phyloP scores from a whole-genome alignment of 2,888 invertebrate species.

The Lasioglossum malachurum region DNA sequence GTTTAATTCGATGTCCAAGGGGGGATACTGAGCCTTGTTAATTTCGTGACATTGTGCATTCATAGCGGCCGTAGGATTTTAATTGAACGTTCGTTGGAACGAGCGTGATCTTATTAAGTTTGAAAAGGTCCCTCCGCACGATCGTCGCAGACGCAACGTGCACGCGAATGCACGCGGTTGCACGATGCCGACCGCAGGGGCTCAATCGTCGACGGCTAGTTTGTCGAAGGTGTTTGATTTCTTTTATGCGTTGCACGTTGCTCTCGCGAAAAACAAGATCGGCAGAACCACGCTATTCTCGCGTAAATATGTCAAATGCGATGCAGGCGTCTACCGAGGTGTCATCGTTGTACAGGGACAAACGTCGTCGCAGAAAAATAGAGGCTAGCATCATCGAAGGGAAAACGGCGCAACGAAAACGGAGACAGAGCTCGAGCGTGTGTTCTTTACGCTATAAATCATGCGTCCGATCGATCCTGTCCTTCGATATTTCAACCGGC shows the following conservation, averaged over 20 bases:
- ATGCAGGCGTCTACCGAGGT: background rate
- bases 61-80: background rate
- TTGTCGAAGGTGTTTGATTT: background rate
- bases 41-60: conserved; percentile 2
- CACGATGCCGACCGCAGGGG: background rate
- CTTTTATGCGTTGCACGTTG: background rate
- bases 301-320: background rate
- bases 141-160: background rate
- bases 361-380: background rate
- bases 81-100: conserved; percentile 2
- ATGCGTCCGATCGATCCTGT: conserved; percentile 61
- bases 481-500: conserved; percentile 50
- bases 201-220: background rate
- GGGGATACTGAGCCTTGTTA: background rate
- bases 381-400: background rate
- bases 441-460: conserved; percentile 59
- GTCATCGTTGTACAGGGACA: background rate
- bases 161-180: background rate
- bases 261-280: background rate
- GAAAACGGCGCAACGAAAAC: conserved; percentile 5
- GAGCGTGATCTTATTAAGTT: background rate
- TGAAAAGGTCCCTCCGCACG: background rate
- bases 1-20: background rate
- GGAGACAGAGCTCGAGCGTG: conserved; percentile 2
- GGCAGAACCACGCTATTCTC: background rate